Percentiles rank a stretch among this genome's conserved stretches.
Evolutionary conservation across 2,888 invertebrate species (phyloP).

Genomic region (Ceramica pisi): DNA sequence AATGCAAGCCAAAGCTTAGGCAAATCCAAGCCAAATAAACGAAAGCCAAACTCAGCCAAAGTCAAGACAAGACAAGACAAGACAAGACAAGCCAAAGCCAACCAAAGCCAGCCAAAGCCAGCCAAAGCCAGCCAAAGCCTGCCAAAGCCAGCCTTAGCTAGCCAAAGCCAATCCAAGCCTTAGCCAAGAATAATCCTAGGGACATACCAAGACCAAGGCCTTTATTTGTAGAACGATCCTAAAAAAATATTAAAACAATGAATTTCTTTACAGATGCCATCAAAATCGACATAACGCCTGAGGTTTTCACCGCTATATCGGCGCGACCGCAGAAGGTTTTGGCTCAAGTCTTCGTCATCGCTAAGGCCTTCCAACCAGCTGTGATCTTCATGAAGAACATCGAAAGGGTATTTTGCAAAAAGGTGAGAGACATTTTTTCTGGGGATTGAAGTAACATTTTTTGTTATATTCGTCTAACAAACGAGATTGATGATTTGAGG

Average conservation of each 20-base stretch:
- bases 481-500: too few relatives aligned
- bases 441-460: background rate
- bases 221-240: background rate
- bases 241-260: background rate
- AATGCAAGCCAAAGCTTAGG: too few relatives aligned
- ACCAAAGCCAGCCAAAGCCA: too few relatives aligned
- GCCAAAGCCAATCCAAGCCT: background rate
- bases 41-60: too few relatives aligned
- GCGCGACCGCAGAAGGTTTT: slow-evolving; percentile 60
- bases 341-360: slow-evolving; percentile 67
- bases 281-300: slow-evolving; percentile 78
- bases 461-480: background rate
- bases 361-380: slow-evolving; percentile 74
- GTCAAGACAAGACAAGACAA: too few relatives aligned
- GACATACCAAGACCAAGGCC: too few relatives aligned
- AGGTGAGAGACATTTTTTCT: slow-evolving; percentile 57
- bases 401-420: slow-evolving; percentile 73
- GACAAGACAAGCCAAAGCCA: background rate
- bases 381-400: slow-evolving; percentile 74
- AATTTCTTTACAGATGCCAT: slow-evolving; percentile 71
- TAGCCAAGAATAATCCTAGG: background rate
- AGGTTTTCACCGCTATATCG: slow-evolving; percentile 68
- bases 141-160: too few relatives aligned
- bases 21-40: too few relatives aligned
- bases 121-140: background rate